phyloP scores from a whole-genome alignment of 1,140 invertebrate genomes.

The Nixonia krombeini region DNA sequence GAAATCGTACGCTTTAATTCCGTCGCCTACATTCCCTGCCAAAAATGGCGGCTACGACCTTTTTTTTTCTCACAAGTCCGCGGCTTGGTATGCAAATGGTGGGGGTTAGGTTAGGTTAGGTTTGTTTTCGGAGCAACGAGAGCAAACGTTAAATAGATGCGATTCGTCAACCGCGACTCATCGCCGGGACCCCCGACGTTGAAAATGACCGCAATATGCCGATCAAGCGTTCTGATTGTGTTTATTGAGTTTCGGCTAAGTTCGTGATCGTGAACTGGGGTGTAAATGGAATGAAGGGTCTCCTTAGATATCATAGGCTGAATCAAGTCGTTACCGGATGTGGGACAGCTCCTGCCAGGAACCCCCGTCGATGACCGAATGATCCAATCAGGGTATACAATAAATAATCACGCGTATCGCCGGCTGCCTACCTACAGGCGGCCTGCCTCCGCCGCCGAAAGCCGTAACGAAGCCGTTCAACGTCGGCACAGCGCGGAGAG shows the following conservation, averaged over 20 bases:
- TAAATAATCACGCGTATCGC: slow-evolving; percentile 60
- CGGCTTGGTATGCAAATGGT: no score
- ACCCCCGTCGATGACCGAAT: slow-evolving; percentile 51
- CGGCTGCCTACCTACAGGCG: slow-evolving; percentile 38
- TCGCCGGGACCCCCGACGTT: neutral
- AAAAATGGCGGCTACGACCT: no score
- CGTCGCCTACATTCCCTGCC: no score
- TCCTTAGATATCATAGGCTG: slow-evolving; percentile 26
- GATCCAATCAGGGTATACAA: slow-evolving; percentile 61
- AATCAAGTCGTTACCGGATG: slow-evolving; percentile 48
- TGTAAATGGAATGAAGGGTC: slow-evolving; percentile 30
- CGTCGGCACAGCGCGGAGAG: slow-evolving; percentile 45
- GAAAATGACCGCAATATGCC: neutral
- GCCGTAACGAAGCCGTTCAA: slow-evolving; percentile 60
- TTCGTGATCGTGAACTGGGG: slow-evolving; percentile 13
- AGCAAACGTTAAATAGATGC: no score
- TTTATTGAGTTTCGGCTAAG: slow-evolving; percentile 29
- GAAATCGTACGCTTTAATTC: no score
- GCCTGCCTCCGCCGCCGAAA: slow-evolving; percentile 39
- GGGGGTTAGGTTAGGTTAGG: no score
- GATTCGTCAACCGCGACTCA: neutral
- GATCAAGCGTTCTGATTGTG: slow-evolving; percentile 9
- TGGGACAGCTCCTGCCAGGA: slow-evolving; percentile 38
- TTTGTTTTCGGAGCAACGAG: no score
- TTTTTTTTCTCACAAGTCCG: no score